These are phyloP conservation scores for rabbit (Oryctolagus cuniculus) DNA, from an alignment of 2,113 vertebrate genomes.

Conservation along the genomic window mOryCun1.1 NC_091453.1:88355001-88355500, in stretches of 20 bases:
- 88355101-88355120: constrained; percentile 29
- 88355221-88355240: constrained; percentile 57
- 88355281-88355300: constrained; percentile 69
- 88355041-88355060: constrained; percentile 6
- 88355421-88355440: constrained; percentile 73
- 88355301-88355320: constrained; percentile 58
- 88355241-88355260: constrained; percentile 67
- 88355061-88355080: constrained; percentile 66
- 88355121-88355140: constrained; percentile 74
- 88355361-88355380: constrained; percentile 39
- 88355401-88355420: constrained; percentile 72
- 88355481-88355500: constrained; percentile 66
- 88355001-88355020: constrained; percentile 49
- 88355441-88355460: constrained; percentile 75
- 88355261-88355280: not conserved
- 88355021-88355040: constrained; percentile 64
- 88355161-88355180: constrained; percentile 44
- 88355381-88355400: constrained; percentile 60
- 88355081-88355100: constrained; percentile 49
- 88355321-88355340: constrained; percentile 76
- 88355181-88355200: constrained; percentile 72
- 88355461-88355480: constrained; percentile 73
- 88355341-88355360: constrained; percentile 58
- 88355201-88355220: constrained; percentile 57
- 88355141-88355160: constrained; percentile 75